A percentile compares a stretch with the other conserved stretches of the same genome.
These are phyloP conservation scores for Acromyrmex heyeri DNA, from an alignment of 1,140 invertebrate species.

Conservation along the genomic window DNA sequence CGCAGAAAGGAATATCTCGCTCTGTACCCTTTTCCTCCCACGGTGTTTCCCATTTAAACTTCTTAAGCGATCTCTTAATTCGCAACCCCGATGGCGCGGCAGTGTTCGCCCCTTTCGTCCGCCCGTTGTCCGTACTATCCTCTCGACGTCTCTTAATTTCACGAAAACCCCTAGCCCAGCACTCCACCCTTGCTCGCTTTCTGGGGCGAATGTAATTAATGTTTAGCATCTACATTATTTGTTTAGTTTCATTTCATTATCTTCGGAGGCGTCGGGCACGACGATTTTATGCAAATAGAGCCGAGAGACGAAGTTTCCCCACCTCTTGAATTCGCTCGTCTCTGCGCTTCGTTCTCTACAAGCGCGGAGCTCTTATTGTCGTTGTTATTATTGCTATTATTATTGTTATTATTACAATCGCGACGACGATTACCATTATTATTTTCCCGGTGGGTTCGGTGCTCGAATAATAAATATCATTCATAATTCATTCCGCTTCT, in stretches of 20 bases:
- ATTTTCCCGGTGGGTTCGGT: slow-evolving; percentile 74
- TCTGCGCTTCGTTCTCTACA: slow-evolving; percentile 32
- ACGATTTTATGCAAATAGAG: slow-evolving; percentile 85
- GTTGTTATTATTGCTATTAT: slow-evolving; percentile 72
- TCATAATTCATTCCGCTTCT: slow-evolving; percentile 84
- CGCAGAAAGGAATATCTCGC: slow-evolving; percentile 40
- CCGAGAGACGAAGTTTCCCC: slow-evolving; percentile 74
- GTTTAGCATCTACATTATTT: slow-evolving; percentile 85
- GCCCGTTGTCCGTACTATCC: slow-evolving; percentile 48
- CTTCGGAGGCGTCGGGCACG: slow-evolving; percentile 81
- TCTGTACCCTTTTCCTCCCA: slow-evolving; percentile 55
- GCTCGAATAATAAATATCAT: slow-evolving; percentile 81
- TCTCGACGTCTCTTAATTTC: slow-evolving; percentile 71
- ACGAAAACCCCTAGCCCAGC: slow-evolving; percentile 60
- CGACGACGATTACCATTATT: slow-evolving; percentile 75
- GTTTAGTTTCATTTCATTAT: slow-evolving; percentile 86
- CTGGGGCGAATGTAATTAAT: slow-evolving; percentile 82
- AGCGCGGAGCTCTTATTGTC: slow-evolving; percentile 65
- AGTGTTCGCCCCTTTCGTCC: slow-evolving; percentile 51
- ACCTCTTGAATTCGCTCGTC: slow-evolving; percentile 62
- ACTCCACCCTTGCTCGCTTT: slow-evolving; percentile 58
- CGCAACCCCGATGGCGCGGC: slow-evolving; percentile 61
- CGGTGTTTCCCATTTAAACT: slow-evolving; percentile 75
- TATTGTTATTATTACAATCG: slow-evolving; percentile 68
- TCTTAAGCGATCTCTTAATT: slow-evolving; percentile 80